These are phyloP conservation scores for Drosophila punjabiensis DNA, from an alignment of 1,140 invertebrate species.

Conservation along the genomic window DNA sequence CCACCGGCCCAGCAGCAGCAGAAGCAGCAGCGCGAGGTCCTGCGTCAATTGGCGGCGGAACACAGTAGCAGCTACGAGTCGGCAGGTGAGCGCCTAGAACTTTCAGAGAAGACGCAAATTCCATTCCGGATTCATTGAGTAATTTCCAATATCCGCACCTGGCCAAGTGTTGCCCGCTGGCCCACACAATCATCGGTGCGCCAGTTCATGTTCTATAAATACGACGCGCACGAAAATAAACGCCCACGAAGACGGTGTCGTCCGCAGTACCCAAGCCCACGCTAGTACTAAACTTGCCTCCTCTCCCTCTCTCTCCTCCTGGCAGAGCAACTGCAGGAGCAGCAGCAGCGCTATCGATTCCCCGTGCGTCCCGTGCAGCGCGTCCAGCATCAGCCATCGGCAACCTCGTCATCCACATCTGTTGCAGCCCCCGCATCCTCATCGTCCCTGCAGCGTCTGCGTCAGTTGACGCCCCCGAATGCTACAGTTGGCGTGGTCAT, in stretches of 20 bases:
- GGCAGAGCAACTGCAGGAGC: slow-evolving; percentile 76
- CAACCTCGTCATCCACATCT: slow-evolving; percentile 25
- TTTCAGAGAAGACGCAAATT: background rate
- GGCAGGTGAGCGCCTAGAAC: slow-evolving; percentile 41
- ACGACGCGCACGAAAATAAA: slow-evolving; percentile 67
- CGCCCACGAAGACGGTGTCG: slow-evolving; percentile 50
- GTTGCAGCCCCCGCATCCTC: slow-evolving; percentile 19
- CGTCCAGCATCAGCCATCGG: slow-evolving; percentile 68
- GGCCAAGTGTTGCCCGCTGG: slow-evolving; percentile 30
- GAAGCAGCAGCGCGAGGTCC: too few relatives aligned
- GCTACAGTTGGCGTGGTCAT: slow-evolving; percentile 80
- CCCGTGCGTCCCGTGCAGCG: slow-evolving; percentile 81
- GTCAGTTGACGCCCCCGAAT: slow-evolving; percentile 62
- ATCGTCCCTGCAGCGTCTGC: slow-evolving; percentile 45
- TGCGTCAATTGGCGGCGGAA: slow-evolving; percentile 66
- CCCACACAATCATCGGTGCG: slow-evolving; percentile 55
- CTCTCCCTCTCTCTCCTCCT: slow-evolving; percentile 29
- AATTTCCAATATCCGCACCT: slow-evolving; percentile 54
- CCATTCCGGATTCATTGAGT: slow-evolving; percentile 9
- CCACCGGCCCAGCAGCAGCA: slow-evolving; percentile 48
- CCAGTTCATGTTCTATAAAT: slow-evolving; percentile 79
- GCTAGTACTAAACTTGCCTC: slow-evolving; percentile 40
- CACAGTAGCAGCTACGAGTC: slow-evolving; percentile 64
- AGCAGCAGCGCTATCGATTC: slow-evolving; percentile 79
- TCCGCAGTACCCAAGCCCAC: slow-evolving; percentile 12